Conservation (phyloP, 2,888 invertebrate species). For the Orchesellides sinensis region DNA sequence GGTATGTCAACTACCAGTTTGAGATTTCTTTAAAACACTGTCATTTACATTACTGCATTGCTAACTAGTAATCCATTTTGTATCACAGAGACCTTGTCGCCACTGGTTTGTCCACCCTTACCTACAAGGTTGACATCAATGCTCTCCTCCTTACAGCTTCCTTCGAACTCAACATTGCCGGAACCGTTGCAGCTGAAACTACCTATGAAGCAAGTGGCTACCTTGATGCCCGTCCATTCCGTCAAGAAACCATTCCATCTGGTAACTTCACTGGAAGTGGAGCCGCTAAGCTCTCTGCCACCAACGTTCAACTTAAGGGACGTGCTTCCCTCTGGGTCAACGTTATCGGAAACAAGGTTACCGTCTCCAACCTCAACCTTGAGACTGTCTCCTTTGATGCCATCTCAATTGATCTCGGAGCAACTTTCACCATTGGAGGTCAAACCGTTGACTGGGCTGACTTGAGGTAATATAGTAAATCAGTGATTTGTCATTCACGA, state of each 20-base stretch:
- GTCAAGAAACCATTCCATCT: constrained; percentile 48
- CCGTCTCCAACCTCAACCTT: constrained; percentile 30
- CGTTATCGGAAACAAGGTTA: constrained; percentile 60
- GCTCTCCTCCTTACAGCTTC: constrained; percentile 17
- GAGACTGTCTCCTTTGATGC: constrained; percentile 34
- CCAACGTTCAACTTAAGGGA: constrained; percentile 28
- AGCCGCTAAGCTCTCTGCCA: neutral
- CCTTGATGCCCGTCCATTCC: constrained; percentile 57
- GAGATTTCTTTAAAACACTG: neutral
- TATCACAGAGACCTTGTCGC: constrained; percentile 5
- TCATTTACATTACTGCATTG: neutral
- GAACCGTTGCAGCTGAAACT: neutral
- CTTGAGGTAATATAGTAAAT: constrained; percentile 1
- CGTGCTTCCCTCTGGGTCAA: constrained; percentile 54
- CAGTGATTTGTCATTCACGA: neutral
- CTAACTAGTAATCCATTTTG: neutral
- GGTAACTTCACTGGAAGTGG: constrained; percentile 60
- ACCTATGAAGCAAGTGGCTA: constrained; percentile 26
- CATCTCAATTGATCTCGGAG: constrained; percentile 29
- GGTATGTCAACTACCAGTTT: constrained; percentile 29
- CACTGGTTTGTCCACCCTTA: constrained; percentile 50
- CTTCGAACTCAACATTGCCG: constrained; percentile 29
- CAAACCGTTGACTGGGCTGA: constrained; percentile 26
- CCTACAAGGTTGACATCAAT: constrained; percentile 27
- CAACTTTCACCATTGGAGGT: constrained; percentile 36